Conservation (phyloP, 2,113 vertebrate species). For the Passer montanus region DNA sequence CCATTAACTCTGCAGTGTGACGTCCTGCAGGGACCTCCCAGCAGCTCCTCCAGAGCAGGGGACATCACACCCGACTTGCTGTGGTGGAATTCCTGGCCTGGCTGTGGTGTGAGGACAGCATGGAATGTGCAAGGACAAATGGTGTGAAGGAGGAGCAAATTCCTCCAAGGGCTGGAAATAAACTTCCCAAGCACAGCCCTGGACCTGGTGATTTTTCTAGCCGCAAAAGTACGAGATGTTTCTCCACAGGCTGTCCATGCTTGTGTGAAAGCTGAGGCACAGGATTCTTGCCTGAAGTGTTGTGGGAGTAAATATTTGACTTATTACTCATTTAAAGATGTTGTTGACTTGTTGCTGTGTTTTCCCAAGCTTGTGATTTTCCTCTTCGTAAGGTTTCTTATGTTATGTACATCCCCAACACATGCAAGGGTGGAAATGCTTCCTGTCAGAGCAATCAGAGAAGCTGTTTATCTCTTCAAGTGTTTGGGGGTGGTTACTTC, state of each 20-base stretch:
- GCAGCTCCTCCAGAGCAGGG: neutral
- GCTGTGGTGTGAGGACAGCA: neutral
- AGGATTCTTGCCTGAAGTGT: constrained; percentile 36
- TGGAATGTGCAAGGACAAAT: neutral
- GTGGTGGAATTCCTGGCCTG: neutral
- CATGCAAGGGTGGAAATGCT: constrained; percentile 4
- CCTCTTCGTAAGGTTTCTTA: constrained; percentile 22
- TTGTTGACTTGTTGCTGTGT: constrained; percentile 54
- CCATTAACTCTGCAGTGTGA: accelerated
- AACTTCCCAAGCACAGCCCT: neutral
- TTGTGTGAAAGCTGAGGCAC: constrained; percentile 35
- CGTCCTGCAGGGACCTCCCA: neutral
- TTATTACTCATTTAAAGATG: constrained; percentile 47
- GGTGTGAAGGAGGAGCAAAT: neutral
- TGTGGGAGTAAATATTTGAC: constrained; percentile 47
- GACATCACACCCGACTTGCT: neutral
- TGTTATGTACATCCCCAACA: neutral
- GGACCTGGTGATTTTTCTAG: neutral
- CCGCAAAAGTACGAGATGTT: neutral
- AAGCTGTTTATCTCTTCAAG: neutral
- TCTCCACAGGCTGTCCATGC: constrained; percentile 28
- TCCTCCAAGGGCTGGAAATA: constrained; percentile 9
- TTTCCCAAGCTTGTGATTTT: constrained; percentile 37
- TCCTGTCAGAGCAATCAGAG: constrained; percentile 9
- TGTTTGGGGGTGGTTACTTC: neutral